Base-by-base conservation (phyloP, 2,888 invertebrate genomes). In the Eupithecia subfuscata region DNA sequence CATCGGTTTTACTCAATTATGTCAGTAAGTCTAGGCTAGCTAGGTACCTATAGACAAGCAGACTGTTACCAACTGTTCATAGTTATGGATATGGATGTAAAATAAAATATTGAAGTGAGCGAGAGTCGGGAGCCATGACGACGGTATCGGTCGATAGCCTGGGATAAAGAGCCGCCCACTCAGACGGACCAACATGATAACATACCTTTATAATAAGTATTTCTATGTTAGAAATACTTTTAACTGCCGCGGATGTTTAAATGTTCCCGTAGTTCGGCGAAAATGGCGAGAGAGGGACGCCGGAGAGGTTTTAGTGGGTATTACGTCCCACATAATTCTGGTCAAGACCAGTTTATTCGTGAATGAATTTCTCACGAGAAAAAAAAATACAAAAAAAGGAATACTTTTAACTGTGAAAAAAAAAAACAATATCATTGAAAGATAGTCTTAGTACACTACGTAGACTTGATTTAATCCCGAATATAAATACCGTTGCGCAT, bases 141-240 rank as follows among this genome's bases (percentile, higher is more conserved):
- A 77, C 76, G 72, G 69, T 72, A 70, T 69, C 76, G 76, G 76
- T 72, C 76, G 76, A 76, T 74, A 76, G 45, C 69, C 69, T 65
- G 65, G 65, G 65, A 40, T 22, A 37, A 40, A 40, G 37, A 22
- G 30, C 73, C 74, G 56, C 74, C 76, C 74, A 73, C 70, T 67
- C 78, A 73, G 63, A 45, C 64, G n/a, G 40, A 43, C 25, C 18
- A 63, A 63, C n/a, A 70, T 22, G n/a, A 67, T 14, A 43, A 48
- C 45, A 7, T 18, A 48, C 16, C 18, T 48, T 48, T 48, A 48
- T 48, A 12, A 18, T 45, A 43, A 4, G 4, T 43, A 14, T 43
- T 11, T 12, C 12, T 12, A 11, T 3, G 11, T 12, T 11, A 11
- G 5, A 1, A n/a, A n/a, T 48, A 52, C 18, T 16, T 52, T 52